These are phyloP conservation scores for Acropora tenuis DNA, from an alignment of 64 coral and sea anemone genomes.

Conservation along the genomic window DNA sequence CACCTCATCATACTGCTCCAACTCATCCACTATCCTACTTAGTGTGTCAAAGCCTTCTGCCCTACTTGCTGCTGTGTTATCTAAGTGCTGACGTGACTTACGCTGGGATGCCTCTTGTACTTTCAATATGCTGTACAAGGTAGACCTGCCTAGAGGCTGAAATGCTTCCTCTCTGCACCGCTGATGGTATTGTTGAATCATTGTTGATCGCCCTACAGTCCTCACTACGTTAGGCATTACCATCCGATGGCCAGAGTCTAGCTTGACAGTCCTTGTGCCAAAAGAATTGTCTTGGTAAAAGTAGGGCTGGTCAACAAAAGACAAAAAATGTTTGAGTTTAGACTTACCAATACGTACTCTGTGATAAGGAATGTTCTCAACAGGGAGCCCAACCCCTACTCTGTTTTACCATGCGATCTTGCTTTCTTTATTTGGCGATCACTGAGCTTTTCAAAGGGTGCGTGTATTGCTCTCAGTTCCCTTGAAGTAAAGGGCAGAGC, in stretches of 20 bases:
- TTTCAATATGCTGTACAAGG: constrained; percentile 46
- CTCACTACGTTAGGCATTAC: constrained; percentile 51
- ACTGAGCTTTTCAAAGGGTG: constrained; percentile 17
- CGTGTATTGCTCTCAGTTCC: constrained; percentile 6
- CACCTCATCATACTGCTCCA: too few species aligned
- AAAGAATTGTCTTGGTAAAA: constrained; percentile 51
- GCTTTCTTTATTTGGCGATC: constrained; percentile 15
- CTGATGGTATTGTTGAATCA: constrained; percentile 20
- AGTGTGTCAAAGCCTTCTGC: constrained; percentile 2
- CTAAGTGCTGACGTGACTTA: background rate
- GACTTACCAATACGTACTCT: constrained; percentile 18
- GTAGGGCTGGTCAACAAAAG: constrained; percentile 26
- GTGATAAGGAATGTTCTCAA: constrained; percentile 41
- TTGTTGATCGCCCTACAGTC: constrained; percentile 44
- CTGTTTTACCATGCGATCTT: background rate
- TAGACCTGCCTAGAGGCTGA: constrained; percentile 27
- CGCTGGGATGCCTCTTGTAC: constrained; percentile 6
- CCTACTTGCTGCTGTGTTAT: constrained; percentile 48
- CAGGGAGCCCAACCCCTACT: background rate
- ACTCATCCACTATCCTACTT: too few species aligned
- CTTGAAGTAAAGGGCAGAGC: background rate
- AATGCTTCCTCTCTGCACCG: constrained; percentile 26
- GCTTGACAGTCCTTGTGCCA: constrained; percentile 25
- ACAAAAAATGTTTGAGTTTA: constrained; percentile 14
- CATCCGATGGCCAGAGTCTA: constrained; percentile 36